Base-by-base conservation (phyloP, 2,888 invertebrate species). In the Ophion slaviceki region DNA sequence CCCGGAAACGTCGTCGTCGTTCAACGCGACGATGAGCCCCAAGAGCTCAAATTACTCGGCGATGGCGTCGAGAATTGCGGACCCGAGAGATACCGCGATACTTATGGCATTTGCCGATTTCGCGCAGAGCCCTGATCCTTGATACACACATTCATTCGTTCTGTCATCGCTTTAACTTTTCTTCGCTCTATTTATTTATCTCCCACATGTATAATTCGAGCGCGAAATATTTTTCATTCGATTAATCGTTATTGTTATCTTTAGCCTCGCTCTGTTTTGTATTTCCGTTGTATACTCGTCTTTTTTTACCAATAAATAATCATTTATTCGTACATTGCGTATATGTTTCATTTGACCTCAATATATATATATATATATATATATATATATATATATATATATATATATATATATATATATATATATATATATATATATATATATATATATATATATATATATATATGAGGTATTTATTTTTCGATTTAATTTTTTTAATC, bases 41-140 rank as follows among this genome's bases (percentile, higher is more conserved):
- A 94, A 88, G 94, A 95, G 87, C 93, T 95, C 90, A 95, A 95
- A 90, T 94, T 97, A 67, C 90, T 97, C 28, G 96, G 97, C 0
- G 96, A 96, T 28, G 93, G 91, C 20, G 95, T 95, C 75, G 97
- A 97, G 91, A 96, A 97, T 91, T 97, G 97, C 92, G 97, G 97
- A 24, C 97, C 97, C 0, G 97, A 96, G 71, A 95, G 96, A 89
- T 95, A 95, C 88, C 95, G 97, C 53, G 96, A 97, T 91, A 95
- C 95, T n/a, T 95, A 95, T 83, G 97, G 97, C 10, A 95, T 96
- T 66, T 96, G 96, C 90, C 94, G 94, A 88, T 91, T 94, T 89
- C 89, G 90, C 14, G 80, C 40, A 40, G 20, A 28, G 11, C 28
- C 57, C 36, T 62, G 20, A 66, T 77, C 61, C 17, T 61, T 47